Percentiles rank a stretch among this genome's conserved stretches.
Evolutionary conservation across 2,113 vertebrate genomes (phyloP).

Genomic region (Peromyscus californicus): DNA sequence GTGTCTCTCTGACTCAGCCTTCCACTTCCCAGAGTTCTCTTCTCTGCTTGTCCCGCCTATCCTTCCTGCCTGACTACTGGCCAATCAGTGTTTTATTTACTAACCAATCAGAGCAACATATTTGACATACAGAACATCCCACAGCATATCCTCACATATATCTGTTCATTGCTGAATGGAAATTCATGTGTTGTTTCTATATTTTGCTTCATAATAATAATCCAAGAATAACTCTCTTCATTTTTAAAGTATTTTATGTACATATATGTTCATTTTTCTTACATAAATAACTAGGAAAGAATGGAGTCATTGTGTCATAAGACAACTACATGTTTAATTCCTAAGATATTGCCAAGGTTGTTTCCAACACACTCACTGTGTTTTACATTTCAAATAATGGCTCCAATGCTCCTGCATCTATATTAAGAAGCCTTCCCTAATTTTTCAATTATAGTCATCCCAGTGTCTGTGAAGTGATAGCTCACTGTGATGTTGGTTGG

Average conservation of each 20-base stretch:
- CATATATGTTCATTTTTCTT: neutral
- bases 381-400: neutral
- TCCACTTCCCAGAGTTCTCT: too few relatives aligned
- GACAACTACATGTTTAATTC: neutral
- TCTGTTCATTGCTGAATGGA: neutral
- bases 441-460: neutral
- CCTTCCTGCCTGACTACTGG: too few relatives aligned
- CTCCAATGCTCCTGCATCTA: neutral
- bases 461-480: rapidly evolving
- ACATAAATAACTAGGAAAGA: neutral
- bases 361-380: neutral
- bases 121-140: too few relatives aligned
- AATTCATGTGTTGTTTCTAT: neutral
- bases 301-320: neutral
- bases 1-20: too few relatives aligned
- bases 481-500: neutral
- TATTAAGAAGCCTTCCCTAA: neutral
- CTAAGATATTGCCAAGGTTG: neutral
- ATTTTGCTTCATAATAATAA: neutral
- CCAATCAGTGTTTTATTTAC: too few relatives aligned
- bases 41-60: too few relatives aligned
- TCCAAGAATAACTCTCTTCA: neutral
- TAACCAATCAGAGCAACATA: too few relatives aligned
- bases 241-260: neutral
- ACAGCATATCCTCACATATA: neutral